Conservation (phyloP, 1,140 invertebrate genomes). For the Drosophila parvula region DNA sequence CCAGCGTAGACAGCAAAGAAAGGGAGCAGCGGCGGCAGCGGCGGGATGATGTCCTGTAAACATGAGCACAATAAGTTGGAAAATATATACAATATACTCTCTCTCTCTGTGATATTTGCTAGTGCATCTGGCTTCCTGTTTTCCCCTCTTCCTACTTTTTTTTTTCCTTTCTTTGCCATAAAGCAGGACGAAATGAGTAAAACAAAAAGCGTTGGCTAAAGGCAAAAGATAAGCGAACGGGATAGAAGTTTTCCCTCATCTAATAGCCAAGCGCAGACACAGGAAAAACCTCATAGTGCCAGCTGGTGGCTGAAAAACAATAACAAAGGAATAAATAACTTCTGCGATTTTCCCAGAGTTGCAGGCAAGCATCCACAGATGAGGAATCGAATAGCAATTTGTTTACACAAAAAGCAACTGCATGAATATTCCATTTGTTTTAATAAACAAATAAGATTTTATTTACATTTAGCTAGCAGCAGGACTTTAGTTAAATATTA, state of each 20-base stretch:
- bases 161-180: constrained; percentile 18
- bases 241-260: constrained; percentile 27
- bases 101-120: constrained; percentile 6
- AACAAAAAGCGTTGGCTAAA: constrained; percentile 29
- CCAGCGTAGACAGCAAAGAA: constrained; percentile 34
- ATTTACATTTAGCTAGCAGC: constrained; percentile 3
- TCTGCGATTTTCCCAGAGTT: constrained; percentile 23
- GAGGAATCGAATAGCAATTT: constrained; percentile 26
- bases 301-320: constrained; percentile 51
- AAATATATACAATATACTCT: constrained; percentile 67
- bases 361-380: constrained; percentile 6
- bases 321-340: constrained; percentile 48
- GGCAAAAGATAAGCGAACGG: constrained; percentile 20
- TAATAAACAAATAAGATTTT: background rate
- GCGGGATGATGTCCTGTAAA: constrained; percentile 53
- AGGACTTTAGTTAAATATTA: background rate
- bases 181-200: constrained; percentile 29
- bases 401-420: constrained; percentile 16
- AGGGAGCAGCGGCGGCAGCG: background rate
- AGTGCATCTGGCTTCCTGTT: constrained; percentile 18
- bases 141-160: background rate
- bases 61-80: constrained; percentile 73
- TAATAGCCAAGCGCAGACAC: constrained; percentile 37
- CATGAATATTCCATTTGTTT: constrained; percentile 19
- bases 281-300: constrained; percentile 32